phyloP scores from a whole-genome alignment of 2,797 vertebrate genomes.

The Garrulus glandarius region DNA sequence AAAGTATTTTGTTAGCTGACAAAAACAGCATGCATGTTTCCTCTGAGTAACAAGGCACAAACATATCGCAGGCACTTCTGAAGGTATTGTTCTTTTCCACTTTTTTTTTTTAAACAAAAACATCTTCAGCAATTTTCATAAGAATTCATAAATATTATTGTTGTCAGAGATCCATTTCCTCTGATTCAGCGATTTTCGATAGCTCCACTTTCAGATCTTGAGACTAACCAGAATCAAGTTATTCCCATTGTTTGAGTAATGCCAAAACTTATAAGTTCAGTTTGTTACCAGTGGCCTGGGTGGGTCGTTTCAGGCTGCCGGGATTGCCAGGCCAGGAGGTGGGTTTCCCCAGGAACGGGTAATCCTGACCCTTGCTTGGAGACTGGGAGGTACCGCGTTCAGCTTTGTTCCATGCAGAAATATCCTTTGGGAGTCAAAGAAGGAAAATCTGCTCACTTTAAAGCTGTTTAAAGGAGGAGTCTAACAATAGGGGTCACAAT shows the following conservation, averaged over 20 bases:
- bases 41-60: neutral
- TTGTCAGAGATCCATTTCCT: conserved; percentile 38
- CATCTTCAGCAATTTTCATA: neutral
- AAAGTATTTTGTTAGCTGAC: conserved; percentile 28
- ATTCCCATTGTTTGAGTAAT: neutral
- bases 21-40: neutral
- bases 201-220: neutral
- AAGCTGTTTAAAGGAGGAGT: neutral
- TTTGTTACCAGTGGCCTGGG: rapidly evolving
- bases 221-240: neutral
- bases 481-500: neutral
- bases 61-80: neutral
- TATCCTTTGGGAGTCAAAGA: neutral
- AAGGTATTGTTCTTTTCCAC: neutral
- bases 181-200: conserved; percentile 19
- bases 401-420: neutral
- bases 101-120: neutral
- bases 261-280: neutral
- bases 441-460: neutral
- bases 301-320: rapidly evolving
- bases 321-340: neutral
- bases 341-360: neutral
- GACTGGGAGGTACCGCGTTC: rapidly evolving
- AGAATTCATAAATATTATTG: conserved; percentile 18
- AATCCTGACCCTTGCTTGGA: neutral